A percentile compares a stretch with the other conserved stretches of the same genome.
Conservation (phyloP, 2,888 invertebrate genomes). For the Drosophila glabriapex region DNA sequence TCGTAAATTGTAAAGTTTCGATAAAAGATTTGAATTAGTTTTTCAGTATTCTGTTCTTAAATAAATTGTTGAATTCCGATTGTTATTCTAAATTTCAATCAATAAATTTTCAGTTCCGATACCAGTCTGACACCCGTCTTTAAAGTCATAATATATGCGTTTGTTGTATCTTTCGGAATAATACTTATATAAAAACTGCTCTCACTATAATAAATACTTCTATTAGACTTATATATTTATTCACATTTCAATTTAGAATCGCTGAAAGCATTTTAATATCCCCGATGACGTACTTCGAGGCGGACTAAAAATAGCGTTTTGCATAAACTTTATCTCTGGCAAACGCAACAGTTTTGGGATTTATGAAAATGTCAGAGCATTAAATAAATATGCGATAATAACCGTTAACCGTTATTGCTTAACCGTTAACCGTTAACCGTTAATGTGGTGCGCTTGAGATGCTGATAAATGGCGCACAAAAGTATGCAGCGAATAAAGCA, state of each 20-base stretch:
- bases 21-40: no score
- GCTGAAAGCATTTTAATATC: background rate
- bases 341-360: slow-evolving; percentile 20
- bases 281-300: background rate
- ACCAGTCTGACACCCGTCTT: no score
- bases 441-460: slow-evolving; percentile 18
- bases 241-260: background rate
- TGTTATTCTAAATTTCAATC: no score
- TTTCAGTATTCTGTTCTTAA: no score
- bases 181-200: background rate
- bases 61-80: no score
- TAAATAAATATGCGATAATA: slow-evolving; percentile 8
- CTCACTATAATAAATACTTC: background rate
- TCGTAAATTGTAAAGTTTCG: no score
- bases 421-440: slow-evolving; percentile 4
- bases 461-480: slow-evolving; percentile 42
- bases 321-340: background rate
- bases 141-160: no score
- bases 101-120: no score
- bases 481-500: slow-evolving; percentile 54
- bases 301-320: slow-evolving; percentile 3
- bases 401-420: background rate
- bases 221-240: background rate
- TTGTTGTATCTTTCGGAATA: background rate
- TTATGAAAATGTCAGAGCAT: slow-evolving; percentile 8